phyloP scores from a whole-genome alignment of 2,888 invertebrate genomes.

The Hydrotaea diabolus region DNA sequence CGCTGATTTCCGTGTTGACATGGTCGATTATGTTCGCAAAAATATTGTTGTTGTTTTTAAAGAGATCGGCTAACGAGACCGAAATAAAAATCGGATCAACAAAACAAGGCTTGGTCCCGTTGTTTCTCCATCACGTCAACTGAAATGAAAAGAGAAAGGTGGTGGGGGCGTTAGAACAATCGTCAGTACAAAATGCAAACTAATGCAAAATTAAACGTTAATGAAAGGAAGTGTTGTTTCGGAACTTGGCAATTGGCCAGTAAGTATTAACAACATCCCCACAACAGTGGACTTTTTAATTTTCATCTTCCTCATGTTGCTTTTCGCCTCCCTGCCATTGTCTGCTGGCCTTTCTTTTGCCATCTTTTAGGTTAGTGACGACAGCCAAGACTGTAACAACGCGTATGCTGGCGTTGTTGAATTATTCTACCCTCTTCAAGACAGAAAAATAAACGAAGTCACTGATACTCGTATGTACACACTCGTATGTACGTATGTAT shows the following conservation, averaged over 20 bases:
- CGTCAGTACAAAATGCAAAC: neutral
- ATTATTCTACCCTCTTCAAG: neutral
- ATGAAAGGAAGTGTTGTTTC: neutral
- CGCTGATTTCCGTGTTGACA: constrained; percentile 70
- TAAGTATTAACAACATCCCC: neutral
- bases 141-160: constrained; percentile 28
- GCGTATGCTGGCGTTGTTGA: neutral
- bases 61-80: constrained; percentile 43
- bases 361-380: constrained; percentile 22
- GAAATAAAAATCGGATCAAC: constrained; percentile 28
- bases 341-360: neutral
- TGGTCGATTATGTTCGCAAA: constrained; percentile 61
- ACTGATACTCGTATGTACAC: neutral
- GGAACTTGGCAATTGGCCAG: no score
- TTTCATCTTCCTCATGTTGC: neutral
- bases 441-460: neutral
- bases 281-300: neutral
- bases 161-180: no score
- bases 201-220: neutral
- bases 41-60: constrained; percentile 44
- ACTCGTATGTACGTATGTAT: neutral
- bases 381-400: constrained; percentile 28
- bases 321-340: neutral
- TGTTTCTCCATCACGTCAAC: constrained; percentile 50
- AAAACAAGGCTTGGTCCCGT: constrained; percentile 55